These are phyloP conservation scores for Trididemnum nubilum DNA, from an alignment of 23 tunicate genomes.

Conservation along the genomic window DNA sequence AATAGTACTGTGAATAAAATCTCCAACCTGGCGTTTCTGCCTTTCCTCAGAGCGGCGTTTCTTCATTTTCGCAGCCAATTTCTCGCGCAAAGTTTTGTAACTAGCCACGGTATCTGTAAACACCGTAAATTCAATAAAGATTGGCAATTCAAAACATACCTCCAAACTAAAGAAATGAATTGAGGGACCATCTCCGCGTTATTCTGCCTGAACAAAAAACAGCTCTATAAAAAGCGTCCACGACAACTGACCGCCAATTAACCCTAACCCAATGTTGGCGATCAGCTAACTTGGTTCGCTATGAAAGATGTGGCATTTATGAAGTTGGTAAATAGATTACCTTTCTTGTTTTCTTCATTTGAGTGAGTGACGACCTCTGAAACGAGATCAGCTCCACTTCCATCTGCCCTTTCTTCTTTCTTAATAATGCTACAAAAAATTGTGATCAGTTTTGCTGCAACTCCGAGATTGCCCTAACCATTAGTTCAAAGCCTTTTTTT, in stretches of 20 bases:
- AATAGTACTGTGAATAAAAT: too few species aligned
- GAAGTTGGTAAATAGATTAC: too few species aligned
- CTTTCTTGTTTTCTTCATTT: neutral
- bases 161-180: too few species aligned
- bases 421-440: constrained; percentile 39
- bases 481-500: neutral
- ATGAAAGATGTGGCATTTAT: too few species aligned
- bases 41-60: constrained; percentile 60
- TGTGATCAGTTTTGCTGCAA: neutral
- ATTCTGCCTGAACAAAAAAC: too few species aligned
- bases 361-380: constrained; percentile 45
- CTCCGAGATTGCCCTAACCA: too few species aligned
- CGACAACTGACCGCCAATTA: neutral
- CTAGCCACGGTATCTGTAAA: neutral
- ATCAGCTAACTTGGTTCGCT: too few species aligned
- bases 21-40: constrained; percentile 63
- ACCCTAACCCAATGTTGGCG: neutral
- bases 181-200: too few species aligned
- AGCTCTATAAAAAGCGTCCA: neutral
- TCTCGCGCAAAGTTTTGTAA: constrained; percentile 37
- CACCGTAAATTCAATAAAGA: neutral
- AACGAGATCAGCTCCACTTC: constrained; percentile 65
- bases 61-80: constrained; percentile 71
- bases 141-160: too few species aligned
- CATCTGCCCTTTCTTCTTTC: constrained; percentile 65